Evolutionary conservation across 1,140 invertebrate genomes (phyloP).

Genomic region (Phymastichus coffea): DNA sequence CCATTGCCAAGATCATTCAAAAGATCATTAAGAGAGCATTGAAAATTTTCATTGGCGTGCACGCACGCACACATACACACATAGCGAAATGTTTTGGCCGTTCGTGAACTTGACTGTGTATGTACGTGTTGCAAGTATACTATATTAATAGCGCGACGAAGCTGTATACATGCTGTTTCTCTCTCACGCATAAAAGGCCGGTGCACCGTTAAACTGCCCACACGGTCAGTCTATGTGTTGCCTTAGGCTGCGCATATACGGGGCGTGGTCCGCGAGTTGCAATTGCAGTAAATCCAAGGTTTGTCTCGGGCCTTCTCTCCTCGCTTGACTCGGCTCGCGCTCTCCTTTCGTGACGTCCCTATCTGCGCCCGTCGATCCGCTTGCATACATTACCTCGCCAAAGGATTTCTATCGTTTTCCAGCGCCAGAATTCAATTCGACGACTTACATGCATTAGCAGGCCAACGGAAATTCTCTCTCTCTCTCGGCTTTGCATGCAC

Average conservation of each 20-base stretch:
- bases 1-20: too few species aligned
- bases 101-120: too few species aligned
- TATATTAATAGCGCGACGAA: too few species aligned
- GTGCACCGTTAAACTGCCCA: too few species aligned
- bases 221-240: too few species aligned
- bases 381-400: slow-evolving; percentile 15
- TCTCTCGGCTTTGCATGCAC: not conserved
- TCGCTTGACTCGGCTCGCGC: slow-evolving; percentile 2
- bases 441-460: slow-evolving; percentile 5
- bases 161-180: too few species aligned
- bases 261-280: slow-evolving; percentile 3
- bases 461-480: slow-evolving; percentile 10
- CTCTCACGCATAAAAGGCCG: too few species aligned
- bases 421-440: slow-evolving; percentile 25
- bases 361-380: not conserved
- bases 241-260: not conserved
- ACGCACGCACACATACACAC: not conserved
- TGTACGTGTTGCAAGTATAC: too few species aligned
- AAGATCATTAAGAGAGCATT: too few species aligned
- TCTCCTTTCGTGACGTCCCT: slow-evolving; percentile 23
- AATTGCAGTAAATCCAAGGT: slow-evolving; percentile 31
- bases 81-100: not conserved
- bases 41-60: not conserved
- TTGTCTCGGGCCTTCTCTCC: slow-evolving; percentile 16
- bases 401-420: slow-evolving; percentile 26